These are phyloP conservation scores for Hydropsyche betteni DNA, from an alignment of 2,888 invertebrate genomes.

Conservation along the genomic window DNA sequence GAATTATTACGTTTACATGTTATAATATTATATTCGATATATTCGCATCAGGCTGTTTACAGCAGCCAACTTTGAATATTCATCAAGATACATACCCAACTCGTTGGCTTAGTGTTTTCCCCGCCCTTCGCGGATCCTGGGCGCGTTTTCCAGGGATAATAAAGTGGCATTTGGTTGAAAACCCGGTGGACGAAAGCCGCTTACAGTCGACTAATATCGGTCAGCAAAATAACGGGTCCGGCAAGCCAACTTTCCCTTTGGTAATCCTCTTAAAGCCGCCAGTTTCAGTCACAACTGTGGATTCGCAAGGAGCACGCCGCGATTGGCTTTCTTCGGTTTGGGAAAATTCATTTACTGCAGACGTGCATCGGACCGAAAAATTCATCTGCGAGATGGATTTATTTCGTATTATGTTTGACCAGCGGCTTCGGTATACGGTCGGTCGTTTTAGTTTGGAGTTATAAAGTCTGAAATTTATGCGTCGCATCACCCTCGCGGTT, in stretches of 20 bases:
- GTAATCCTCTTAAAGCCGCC: slow-evolving; percentile 43
- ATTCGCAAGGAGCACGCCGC: background rate
- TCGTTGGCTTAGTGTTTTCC: slow-evolving; percentile 4
- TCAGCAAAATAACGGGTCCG: slow-evolving; percentile 43
- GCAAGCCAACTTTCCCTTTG: slow-evolving; percentile 39
- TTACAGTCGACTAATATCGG: slow-evolving; percentile 48
- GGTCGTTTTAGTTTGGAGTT: no score
- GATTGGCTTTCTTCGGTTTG: slow-evolving; percentile 16
- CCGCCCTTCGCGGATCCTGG: background rate
- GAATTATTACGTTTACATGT: no score
- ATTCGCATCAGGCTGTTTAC: no score
- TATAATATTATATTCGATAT: no score
- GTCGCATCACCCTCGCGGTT: no score
- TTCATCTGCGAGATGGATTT: slow-evolving; percentile 3
- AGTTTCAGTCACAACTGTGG: slow-evolving; percentile 33
- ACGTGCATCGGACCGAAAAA: background rate
- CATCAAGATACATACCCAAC: slow-evolving; percentile 13
- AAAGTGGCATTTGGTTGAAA: slow-evolving; percentile 36
- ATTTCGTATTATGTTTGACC: background rate
- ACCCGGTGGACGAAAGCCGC: slow-evolving; percentile 36
- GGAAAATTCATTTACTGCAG: no score
- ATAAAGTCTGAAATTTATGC: no score
- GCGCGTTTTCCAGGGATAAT: slow-evolving; percentile 21
- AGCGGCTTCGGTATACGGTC: background rate
- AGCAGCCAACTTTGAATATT: slow-evolving; percentile 24